phyloP scores from a whole-genome alignment of 2,113 vertebrate species.

The Ranitomeya imitator region DNA sequence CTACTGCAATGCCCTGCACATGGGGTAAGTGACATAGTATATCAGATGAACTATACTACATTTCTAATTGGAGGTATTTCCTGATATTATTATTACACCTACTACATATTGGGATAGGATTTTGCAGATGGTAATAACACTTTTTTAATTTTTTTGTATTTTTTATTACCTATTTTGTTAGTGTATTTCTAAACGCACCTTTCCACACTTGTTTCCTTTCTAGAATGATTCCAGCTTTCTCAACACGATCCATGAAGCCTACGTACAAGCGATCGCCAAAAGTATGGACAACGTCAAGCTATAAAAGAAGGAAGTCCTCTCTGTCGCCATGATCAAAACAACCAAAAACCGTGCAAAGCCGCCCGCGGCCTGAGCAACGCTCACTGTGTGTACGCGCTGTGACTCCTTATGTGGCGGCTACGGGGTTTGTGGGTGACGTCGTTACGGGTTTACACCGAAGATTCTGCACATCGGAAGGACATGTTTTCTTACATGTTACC shows the following conservation, averaged over 20 bases:
- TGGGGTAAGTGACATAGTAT: too few species aligned
- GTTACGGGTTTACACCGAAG: not conserved
- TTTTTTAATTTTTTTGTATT: too few species aligned
- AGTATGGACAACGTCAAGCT: conserved; percentile 83
- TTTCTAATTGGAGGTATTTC: too few species aligned
- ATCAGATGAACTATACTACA: too few species aligned
- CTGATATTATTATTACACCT: too few species aligned
- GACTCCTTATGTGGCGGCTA: not conserved
- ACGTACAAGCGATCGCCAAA: conserved; percentile 88
- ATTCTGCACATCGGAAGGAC: not conserved
- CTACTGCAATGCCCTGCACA: too few species aligned
- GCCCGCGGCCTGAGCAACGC: not conserved
- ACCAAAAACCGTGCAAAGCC: conserved; percentile 7
- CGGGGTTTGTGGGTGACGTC: not conserved
- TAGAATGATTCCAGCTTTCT: conserved; percentile 93
- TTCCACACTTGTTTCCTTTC: conserved; percentile 28
- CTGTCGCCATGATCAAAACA: not conserved
- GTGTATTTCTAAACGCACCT: conserved; percentile 16
- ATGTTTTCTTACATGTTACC: not conserved
- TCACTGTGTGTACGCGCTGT: not conserved
- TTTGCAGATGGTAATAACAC: too few species aligned
- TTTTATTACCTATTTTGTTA: not conserved
- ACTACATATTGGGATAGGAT: too few species aligned
- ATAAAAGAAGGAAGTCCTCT: conserved; percentile 68
- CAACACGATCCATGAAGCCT: conserved; percentile 88